Evolutionary conservation across 2,797 vertebrate genomes (phyloP), one percentile per base, ranked within the genome.

Genomic region (Periparus ater): DNA sequence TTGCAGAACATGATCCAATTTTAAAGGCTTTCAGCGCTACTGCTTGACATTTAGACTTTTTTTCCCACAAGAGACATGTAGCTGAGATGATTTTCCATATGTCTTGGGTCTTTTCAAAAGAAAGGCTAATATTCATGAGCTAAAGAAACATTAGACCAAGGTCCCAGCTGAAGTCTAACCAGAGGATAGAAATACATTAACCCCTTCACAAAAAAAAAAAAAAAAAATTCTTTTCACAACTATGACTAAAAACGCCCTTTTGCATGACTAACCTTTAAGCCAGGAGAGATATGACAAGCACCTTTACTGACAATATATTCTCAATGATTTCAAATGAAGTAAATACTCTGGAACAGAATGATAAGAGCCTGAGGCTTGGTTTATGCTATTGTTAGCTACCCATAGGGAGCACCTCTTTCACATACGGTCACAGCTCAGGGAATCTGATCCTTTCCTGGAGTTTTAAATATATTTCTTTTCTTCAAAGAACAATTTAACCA

Each of bases 251-350:
- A 74, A 5, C 0, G 0, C 5, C 38, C 32, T 78, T 95, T 83
- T 88, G 73, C 34, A 62, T 81, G 62, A 65, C 42, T 96, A 62
- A 94, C 77, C 54, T 95, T 88, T 86, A 92, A 95, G 57, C 17
- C 53, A 68, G 61, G 32, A 85, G 40, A 92, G 57, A 74, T 71
- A 89, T 9, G 47, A 90, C 17, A 78, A 83, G 32, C 40, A 84
- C 76, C 85, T 95, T 72, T 72, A 55, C 47, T 0, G 5, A 91
- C 58, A 91, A 91, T 36, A 68, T 26, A 58, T 63, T 57, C 73
- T 67, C n/a, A 62, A 22, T 2, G 2, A 85, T 72, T 74, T 86
- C 58, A 86, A 80, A 83, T 47, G 25, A 88, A 84, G 58, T 44
- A 95, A 92, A 82, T 83, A 81, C 50, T 77, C 91, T 93, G 93